Percentiles rank a stretch among this genome's conserved stretches.
These are phyloP conservation scores for Drosophila merina DNA, from an alignment of 2,888 invertebrate genomes.

Conservation along the genomic window DNA sequence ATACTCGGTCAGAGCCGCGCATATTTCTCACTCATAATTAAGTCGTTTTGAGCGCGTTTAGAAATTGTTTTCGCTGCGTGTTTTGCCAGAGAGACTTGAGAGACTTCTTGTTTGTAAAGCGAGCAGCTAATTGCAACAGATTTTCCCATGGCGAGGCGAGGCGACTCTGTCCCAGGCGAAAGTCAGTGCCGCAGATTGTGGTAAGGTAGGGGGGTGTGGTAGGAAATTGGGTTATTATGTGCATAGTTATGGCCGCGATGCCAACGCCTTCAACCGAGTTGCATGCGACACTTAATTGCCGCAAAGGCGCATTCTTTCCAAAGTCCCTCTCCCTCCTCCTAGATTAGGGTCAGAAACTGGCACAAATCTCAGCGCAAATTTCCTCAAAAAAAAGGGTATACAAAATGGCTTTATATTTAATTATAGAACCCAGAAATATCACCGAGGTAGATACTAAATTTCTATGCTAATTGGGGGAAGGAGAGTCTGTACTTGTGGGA, in stretches of 20 bases:
- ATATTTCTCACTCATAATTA: slow-evolving; percentile 79
- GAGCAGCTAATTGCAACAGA: slow-evolving; percentile 77
- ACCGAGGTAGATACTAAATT: slow-evolving; percentile 10
- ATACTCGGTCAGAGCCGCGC: slow-evolving; percentile 65
- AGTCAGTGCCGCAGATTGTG: slow-evolving; percentile 33
- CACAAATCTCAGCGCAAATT: slow-evolving; percentile 57
- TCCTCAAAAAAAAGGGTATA: neutral
- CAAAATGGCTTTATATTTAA: slow-evolving; percentile 59
- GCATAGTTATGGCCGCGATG: slow-evolving; percentile 63
- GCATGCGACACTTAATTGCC: slow-evolving; percentile 73
- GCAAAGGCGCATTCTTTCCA: slow-evolving; percentile 38
- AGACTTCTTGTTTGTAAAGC: slow-evolving; percentile 59
- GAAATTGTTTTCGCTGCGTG: slow-evolving; percentile 80
- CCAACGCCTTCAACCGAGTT: slow-evolving; percentile 52
- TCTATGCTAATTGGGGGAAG: slow-evolving; percentile 33
- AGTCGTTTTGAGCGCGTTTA: slow-evolving; percentile 81
- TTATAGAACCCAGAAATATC: neutral
- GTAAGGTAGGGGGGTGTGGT: neutral
- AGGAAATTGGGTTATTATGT: slow-evolving; percentile 75
- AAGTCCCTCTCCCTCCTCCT: neutral
- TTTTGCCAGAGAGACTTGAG: slow-evolving; percentile 37
- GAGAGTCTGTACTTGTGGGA: slow-evolving; percentile 21
- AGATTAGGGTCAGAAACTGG: slow-evolving; percentile 70
- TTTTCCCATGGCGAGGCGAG: slow-evolving; percentile 66
- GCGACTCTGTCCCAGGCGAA: slow-evolving; percentile 45